Percentiles rank a stretch among this genome's conserved stretches.
phyloP scores from a whole-genome alignment of 2,113 vertebrate species.

The Petroica traversi region DNA sequence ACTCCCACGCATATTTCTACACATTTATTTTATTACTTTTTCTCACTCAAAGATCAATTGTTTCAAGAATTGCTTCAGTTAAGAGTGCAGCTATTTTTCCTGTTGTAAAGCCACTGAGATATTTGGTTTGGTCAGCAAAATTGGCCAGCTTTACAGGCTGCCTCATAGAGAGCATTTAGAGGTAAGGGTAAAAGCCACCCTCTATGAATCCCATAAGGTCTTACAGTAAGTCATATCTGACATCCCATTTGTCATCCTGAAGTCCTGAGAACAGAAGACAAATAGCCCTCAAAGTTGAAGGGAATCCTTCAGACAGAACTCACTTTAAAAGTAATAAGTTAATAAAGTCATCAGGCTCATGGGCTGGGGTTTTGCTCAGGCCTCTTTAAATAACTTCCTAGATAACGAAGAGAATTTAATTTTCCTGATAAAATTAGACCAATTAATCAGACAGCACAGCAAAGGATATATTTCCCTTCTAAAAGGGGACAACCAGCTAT shows the following conservation, averaged over 20 bases:
- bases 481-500: conserved; percentile 41
- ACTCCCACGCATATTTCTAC: neutral
- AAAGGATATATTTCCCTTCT: conserved; percentile 47
- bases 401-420: conserved; percentile 67
- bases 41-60: neutral
- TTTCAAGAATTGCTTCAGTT: neutral
- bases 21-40: neutral
- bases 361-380: conserved; percentile 21
- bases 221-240: conserved; percentile 4
- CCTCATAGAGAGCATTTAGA: neutral
- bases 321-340: conserved; percentile 56
- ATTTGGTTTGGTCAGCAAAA: neutral
- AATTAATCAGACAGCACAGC: conserved; percentile 65
- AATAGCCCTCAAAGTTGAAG: conserved; percentile 27
- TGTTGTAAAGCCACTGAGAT: neutral
- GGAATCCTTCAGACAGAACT: conserved; percentile 38
- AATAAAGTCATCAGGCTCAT: conserved; percentile 52
- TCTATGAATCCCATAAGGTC: neutral
- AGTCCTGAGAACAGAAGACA: conserved; percentile 35
- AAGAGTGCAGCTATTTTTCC: neutral
- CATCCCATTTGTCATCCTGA: conserved; percentile 29
- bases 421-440: conserved; percentile 72
- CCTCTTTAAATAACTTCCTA: conserved; percentile 60
- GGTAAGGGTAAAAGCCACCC: neutral
- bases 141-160: neutral